Evolutionary conservation across 2,797 vertebrate genomes (phyloP).

Genomic region (Agapornis canus): DNA sequence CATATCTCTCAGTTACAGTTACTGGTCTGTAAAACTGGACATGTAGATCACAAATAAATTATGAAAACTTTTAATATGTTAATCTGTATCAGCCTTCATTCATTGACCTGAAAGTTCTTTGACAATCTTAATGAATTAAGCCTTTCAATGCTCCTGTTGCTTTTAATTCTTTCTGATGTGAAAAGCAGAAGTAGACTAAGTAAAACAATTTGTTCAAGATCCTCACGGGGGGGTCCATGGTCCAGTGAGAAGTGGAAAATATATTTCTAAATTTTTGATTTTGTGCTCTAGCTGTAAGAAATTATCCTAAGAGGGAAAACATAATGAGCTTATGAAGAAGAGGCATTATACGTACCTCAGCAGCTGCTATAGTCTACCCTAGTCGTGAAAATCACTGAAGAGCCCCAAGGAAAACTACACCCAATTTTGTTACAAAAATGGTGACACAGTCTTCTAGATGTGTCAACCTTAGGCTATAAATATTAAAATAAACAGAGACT

Average conservation of each 20-base stretch:
- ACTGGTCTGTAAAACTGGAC: background rate
- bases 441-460: background rate
- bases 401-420: background rate
- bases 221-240: background rate
- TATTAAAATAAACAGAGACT: background rate
- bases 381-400: background rate
- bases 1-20: background rate
- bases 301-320: background rate
- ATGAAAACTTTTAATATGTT: conserved; percentile 25
- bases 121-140: conserved; percentile 52
- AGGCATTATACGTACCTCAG: background rate
- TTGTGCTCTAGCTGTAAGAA: background rate
- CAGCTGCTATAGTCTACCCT: background rate
- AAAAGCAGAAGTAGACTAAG: conserved; percentile 22
- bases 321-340: background rate
- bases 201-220: conserved; percentile 42
- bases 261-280: background rate
- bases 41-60: conserved; percentile 13
- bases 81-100: conserved; percentile 8
- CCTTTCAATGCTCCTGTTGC: conserved; percentile 22
- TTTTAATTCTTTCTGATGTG: conserved; percentile 50
- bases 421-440: background rate
- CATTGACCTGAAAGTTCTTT: conserved; percentile 32
- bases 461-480: background rate
- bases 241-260: background rate